Base-by-base conservation (phyloP, 2,888 invertebrate species). In the Polydrusus tereticollis region DNA sequence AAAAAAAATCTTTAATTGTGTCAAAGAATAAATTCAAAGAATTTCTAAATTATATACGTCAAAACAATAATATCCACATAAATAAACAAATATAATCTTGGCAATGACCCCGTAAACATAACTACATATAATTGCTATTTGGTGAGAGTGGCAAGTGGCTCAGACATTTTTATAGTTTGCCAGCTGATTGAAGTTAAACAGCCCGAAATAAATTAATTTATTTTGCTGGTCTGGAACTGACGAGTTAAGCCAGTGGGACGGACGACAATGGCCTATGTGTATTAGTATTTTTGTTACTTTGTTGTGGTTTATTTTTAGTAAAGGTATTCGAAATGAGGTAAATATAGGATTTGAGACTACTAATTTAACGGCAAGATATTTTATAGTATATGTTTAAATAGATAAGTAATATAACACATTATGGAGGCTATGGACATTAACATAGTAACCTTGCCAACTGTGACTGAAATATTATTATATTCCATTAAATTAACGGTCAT, bases 191-290 rank as follows among this genome's bases (percentile, higher is more conserved):
- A 78, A 78, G 80, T 74, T 75, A 77, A 81, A 81, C 78, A 77
- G 79, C 75, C 74, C 73, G 75, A 80, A 80, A 80, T 80, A 70
- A 79, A 80, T 78, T 77, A 79, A 81, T 81, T 81, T 81, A 81
- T 80, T 77, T 80, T 18, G 60, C 63, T 36, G 58, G 72, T 57
- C 68, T 73, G 72, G 38, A 65, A 16, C 50, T 65, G 60, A 70
- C 70, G 36, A 50, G 50, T 50, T 63, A 18, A 26, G 50, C 18
- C 18, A 21, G 33, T 50, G 36, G 63, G 63, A 63, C 63, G 47
- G 21, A 63, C 29, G 52, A 29, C 52, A 52, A 52, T 52, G 26
- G 26, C 14, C 16, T 52, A 29, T 23, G 50, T 23, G 23, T 20
- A 10, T 10, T n/a, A 21, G 47, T 47, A 20, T 45, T 45, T 45